Conservation (phyloP, 2,888 invertebrate species). For the Prionchulus punctatus region DNA sequence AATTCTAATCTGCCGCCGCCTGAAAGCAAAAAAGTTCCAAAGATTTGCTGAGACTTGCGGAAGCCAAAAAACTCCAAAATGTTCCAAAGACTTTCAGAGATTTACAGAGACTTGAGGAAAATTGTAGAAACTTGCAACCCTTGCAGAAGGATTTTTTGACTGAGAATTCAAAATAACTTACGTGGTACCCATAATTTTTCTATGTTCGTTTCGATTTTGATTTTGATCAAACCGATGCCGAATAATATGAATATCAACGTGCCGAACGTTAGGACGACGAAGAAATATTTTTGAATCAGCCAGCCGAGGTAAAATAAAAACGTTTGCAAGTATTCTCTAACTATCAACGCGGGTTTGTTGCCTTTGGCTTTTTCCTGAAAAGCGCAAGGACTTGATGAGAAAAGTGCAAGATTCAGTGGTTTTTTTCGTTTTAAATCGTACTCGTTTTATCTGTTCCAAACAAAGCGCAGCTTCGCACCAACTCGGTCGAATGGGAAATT, state of each 20-base stretch:
- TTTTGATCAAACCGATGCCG: constrained; percentile 86
- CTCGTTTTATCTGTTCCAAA: constrained; percentile 87
- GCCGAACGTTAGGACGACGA: constrained; percentile 84
- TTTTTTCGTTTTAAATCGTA: too few relatives aligned
- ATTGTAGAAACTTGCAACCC: too few relatives aligned
- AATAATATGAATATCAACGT: constrained; percentile 51
- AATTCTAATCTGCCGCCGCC: neutral
- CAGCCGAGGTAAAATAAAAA: constrained; percentile 66
- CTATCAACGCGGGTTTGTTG: constrained; percentile 71
- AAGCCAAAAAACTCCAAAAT: too few relatives aligned
- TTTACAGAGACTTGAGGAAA: too few relatives aligned
- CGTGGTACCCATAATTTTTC: constrained; percentile 91
- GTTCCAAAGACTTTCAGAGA: too few relatives aligned
- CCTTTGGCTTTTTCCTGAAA: constrained; percentile 75
- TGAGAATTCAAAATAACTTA: too few relatives aligned
- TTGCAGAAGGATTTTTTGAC: too few relatives aligned
- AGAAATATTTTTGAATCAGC: constrained; percentile 77
- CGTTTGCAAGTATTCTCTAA: constrained; percentile 71
- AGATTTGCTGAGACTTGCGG: too few relatives aligned
- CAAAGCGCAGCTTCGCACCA: constrained; percentile 90
- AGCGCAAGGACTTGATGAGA: too few relatives aligned
- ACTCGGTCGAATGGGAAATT: constrained; percentile 47
- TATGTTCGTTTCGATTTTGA: constrained; percentile 79
- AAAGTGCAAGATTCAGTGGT: too few relatives aligned
- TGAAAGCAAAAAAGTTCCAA: neutral